phyloP scores from a whole-genome alignment of 2,113 vertebrate genomes.

The Pterophyllum scalare region DNA sequence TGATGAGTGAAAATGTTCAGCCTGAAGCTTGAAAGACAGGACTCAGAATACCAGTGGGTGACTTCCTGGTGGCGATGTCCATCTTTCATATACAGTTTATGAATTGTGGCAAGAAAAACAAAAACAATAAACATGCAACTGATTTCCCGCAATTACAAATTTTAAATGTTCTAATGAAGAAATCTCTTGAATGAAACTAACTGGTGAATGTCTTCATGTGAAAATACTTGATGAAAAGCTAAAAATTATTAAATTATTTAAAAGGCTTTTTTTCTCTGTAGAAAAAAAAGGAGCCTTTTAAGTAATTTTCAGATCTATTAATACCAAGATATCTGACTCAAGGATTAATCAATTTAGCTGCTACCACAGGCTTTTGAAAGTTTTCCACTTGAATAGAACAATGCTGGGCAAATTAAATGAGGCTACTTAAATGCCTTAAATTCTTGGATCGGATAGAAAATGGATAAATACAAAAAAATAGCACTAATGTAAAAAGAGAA shows the following conservation, averaged over 20 bases:
- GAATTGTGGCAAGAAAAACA: not conserved
- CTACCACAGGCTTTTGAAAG: conserved; percentile 10
- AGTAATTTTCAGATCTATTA: conserved; percentile 42
- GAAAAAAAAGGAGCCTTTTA: not conserved
- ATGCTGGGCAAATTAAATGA: not conserved
- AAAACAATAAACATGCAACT: not conserved
- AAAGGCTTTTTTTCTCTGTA: not conserved
- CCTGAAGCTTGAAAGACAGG: not conserved
- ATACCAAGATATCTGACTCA: conserved; percentile 38
- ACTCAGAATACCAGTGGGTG: not conserved
- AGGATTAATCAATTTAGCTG: conserved; percentile 7
- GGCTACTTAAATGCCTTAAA: not conserved
- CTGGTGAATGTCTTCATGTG: not conserved
- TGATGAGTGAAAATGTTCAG: not conserved
- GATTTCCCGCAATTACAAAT: not conserved
- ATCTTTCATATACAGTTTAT: conserved; percentile 4
- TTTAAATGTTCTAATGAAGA: not conserved
- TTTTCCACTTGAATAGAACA: not conserved
- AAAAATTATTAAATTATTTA: not conserved
- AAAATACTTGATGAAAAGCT: not conserved
- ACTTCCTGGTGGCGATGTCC: not conserved
- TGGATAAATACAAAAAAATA: not conserved
- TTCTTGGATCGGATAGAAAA: not conserved
- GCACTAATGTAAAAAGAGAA: not conserved
- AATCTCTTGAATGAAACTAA: not conserved